phyloP scores from a whole-genome alignment of 2,113 vertebrate genomes.

The Pipra filicauda region DNA sequence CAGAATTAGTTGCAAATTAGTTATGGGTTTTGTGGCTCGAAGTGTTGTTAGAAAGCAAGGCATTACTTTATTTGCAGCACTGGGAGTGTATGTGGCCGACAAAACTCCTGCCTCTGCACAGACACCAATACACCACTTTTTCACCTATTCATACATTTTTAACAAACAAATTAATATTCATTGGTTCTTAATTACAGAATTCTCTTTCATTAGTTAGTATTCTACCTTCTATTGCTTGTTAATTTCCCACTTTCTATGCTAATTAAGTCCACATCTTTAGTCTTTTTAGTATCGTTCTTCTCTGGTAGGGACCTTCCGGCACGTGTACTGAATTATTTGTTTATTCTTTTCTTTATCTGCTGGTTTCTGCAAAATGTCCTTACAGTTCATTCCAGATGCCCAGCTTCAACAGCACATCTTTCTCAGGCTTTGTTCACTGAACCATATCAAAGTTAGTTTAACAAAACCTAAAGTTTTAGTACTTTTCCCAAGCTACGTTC shows the following conservation, averaged over 20 bases:
- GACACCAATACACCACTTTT: background rate
- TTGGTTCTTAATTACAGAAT: background rate
- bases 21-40: background rate
- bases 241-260: background rate
- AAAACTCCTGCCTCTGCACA: background rate
- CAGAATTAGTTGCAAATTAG: background rate
- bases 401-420: background rate
- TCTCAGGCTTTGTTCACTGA: background rate
- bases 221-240: background rate
- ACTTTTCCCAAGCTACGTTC: background rate
- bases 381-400: background rate
- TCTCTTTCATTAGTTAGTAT: background rate
- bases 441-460: background rate
- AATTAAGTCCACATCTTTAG: background rate
- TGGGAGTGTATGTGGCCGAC: background rate
- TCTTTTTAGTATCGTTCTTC: background rate
- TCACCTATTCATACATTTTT: background rate
- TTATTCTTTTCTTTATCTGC: background rate
- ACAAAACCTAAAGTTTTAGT: background rate
- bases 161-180: background rate
- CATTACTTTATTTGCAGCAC: background rate
- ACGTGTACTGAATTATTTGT: background rate
- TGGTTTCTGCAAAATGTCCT: background rate
- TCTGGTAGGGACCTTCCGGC: background rate
- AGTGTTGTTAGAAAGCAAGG: background rate